Evolutionary conservation across 1,140 invertebrate species (phyloP).

Genomic region (Heliconius himera): DNA sequence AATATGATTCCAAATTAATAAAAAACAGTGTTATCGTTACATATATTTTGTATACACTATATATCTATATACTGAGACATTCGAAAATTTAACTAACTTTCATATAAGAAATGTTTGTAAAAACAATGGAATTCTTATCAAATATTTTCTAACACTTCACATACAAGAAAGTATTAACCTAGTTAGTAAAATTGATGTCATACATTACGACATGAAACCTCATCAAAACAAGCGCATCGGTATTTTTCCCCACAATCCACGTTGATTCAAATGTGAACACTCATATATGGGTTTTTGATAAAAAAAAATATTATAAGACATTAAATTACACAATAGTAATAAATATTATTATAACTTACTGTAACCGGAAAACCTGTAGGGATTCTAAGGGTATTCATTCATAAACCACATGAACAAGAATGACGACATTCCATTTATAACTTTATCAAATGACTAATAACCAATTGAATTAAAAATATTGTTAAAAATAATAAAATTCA

Average conservation of each 20-base stretch:
- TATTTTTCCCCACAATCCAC: conserved; percentile 17
- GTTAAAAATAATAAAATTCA: too few relatives aligned
- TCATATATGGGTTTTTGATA: conserved; percentile 15
- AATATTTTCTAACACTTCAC: not conserved
- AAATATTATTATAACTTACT: not conserved
- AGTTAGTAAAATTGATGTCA: conserved; percentile 28
- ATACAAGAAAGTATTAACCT: conserved; percentile 25
- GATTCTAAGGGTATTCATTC: conserved; percentile 2
- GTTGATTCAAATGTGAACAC: conserved; percentile 16
- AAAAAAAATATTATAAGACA: not conserved
- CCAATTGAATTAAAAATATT: too few relatives aligned
- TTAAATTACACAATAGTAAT: not conserved
- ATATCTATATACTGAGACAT: too few relatives aligned
- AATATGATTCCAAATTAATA: not conserved
- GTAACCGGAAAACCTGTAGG: conserved; percentile 19
- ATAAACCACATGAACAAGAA: conserved; percentile 3
- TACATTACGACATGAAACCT: conserved; percentile 35
- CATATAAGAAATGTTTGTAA: not conserved
- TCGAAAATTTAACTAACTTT: not conserved
- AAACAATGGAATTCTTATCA: not conserved
- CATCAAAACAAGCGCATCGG: conserved; percentile 27
- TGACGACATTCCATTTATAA: not conserved
- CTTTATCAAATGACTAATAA: not conserved
- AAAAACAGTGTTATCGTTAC: not conserved
- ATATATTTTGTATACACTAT: not conserved